Conservation (phyloP, 2,797 vertebrate species). For the Orientallactaga sibirica region DNA sequence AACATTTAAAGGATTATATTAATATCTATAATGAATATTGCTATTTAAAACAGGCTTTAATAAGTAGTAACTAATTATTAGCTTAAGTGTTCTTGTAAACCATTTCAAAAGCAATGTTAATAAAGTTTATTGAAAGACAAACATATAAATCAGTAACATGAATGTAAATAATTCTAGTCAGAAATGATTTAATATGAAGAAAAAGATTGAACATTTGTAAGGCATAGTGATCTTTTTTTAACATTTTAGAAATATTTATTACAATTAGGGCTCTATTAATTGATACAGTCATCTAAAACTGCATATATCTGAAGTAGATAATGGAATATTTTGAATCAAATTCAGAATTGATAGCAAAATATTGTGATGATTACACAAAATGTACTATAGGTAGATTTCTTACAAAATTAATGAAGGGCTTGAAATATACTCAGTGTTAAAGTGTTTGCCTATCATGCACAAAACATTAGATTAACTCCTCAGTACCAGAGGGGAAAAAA, state of each 20-base stretch:
- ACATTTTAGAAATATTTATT: neutral
- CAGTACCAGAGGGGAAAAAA: neutral
- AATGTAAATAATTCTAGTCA: neutral
- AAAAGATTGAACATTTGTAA: neutral
- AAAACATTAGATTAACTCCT: neutral
- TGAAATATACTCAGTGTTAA: neutral
- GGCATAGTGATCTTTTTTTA: neutral
- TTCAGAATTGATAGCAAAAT: neutral
- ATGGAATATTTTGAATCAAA: neutral
- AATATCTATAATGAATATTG: neutral
- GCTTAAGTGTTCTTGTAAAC: neutral
- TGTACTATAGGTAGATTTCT: neutral
- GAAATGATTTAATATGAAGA: neutral
- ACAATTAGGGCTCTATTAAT: neutral
- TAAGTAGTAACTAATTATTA: neutral
- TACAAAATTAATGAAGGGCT: neutral
- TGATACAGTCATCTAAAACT: neutral
- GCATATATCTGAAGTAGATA: neutral
- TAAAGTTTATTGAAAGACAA: neutral
- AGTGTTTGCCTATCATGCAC: neutral
- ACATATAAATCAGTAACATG: neutral
- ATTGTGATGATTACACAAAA: neutral
- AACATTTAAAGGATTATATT: neutral
- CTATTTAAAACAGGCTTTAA: neutral
- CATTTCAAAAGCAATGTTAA: neutral